These are phyloP conservation scores for Ramphastos sulfuratus DNA, from an alignment of 2,113 vertebrate species.

Conservation along the genomic window DNA sequence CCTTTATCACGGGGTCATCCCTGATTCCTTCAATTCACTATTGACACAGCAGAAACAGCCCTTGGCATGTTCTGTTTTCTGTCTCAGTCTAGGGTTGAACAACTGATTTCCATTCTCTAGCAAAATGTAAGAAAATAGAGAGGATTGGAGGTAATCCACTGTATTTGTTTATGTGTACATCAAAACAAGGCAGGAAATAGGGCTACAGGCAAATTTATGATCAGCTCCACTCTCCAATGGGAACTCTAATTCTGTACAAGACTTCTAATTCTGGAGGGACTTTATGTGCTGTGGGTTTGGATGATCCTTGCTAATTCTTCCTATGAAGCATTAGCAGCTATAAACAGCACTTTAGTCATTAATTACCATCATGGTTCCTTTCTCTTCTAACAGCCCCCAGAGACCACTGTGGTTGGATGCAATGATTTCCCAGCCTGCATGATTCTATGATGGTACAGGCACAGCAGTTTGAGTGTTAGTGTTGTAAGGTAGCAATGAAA, in stretches of 20 bases:
- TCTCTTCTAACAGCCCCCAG: too few species aligned
- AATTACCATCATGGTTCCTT: neutral
- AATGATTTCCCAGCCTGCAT: too few species aligned
- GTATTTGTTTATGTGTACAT: neutral
- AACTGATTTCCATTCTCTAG: neutral
- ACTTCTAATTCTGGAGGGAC: neutral
- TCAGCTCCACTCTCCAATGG: neutral
- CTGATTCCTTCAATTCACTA: neutral
- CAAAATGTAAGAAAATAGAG: neutral
- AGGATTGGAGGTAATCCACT: neutral
- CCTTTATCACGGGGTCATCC: neutral
- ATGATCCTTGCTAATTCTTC: neutral
- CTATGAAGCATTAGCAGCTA: neutral
- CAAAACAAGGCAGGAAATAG: neutral
- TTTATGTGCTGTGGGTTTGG: neutral
- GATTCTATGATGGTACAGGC: too few species aligned
- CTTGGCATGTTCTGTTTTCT: neutral
- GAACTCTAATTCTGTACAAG: neutral
- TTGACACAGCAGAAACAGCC: neutral
- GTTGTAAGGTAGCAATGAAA: neutral
- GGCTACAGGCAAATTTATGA: neutral
- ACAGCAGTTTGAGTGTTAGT: too few species aligned
- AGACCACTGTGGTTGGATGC: neutral
- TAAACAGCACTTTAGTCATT: neutral
- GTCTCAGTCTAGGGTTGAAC: neutral